Conservation (phyloP, 2,888 invertebrate genomes). For the Acleris literana region DNA sequence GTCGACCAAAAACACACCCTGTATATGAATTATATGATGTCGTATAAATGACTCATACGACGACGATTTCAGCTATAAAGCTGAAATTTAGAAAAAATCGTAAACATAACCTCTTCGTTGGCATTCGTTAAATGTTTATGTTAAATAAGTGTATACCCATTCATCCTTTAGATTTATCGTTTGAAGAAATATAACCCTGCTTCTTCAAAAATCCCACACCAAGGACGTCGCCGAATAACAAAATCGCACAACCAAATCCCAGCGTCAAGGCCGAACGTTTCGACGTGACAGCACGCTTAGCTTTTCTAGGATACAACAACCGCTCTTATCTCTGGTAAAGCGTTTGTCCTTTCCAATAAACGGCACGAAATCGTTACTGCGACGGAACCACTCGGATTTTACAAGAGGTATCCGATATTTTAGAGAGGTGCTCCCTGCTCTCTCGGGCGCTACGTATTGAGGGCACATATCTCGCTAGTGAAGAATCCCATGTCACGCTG, state of each 20-base stretch:
- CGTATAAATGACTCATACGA: too few species aligned
- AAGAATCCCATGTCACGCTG: slow-evolving; percentile 6
- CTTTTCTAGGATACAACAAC: slow-evolving; percentile 27
- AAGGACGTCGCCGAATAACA: slow-evolving; percentile 12
- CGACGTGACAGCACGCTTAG: slow-evolving; percentile 17
- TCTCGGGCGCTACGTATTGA: slow-evolving; percentile 11
- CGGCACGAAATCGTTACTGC: slow-evolving; percentile 19
- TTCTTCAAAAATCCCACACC: too few species aligned
- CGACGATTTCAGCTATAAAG: too few species aligned
- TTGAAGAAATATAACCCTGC: too few species aligned
- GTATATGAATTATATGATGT: too few species aligned
- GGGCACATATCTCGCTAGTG: slow-evolving; percentile 1
- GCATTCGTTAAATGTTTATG: too few species aligned
- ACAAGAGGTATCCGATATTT: slow-evolving; percentile 33
- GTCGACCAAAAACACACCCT: too few species aligned
- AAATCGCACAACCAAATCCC: neutral
- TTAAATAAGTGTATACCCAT: too few species aligned
- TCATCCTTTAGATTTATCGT: too few species aligned
- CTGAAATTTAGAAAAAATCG: too few species aligned
- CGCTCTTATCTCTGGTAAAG: slow-evolving; percentile 14
- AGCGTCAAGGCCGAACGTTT: too few species aligned
- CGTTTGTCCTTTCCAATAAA: slow-evolving; percentile 28
- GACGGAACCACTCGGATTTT: slow-evolving; percentile 17
- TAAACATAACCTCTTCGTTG: too few species aligned
- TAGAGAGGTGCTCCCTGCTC: slow-evolving; percentile 21